These are phyloP conservation scores for Lepidurus apus DNA, from an alignment of 1,140 invertebrate species.

Conservation along the genomic window DNA sequence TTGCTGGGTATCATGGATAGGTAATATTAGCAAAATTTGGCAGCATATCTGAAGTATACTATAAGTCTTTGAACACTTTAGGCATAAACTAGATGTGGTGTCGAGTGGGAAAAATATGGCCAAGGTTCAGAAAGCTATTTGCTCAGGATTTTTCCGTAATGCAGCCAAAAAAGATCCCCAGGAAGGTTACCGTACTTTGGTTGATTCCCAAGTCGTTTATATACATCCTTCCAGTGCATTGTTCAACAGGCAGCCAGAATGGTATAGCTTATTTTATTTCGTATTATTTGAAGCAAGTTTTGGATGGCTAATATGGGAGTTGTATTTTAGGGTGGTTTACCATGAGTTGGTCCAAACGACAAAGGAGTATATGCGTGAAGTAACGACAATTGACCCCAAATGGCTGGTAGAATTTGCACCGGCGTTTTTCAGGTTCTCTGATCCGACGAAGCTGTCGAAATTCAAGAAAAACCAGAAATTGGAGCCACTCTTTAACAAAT, in stretches of 20 bases:
- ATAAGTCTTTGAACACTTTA: slow-evolving; percentile 41
- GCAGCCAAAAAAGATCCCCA: slow-evolving; percentile 99
- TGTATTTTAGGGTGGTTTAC: slow-evolving; percentile 81
- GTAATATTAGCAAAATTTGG: slow-evolving; percentile 44
- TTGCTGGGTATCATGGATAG: slow-evolving; percentile 96
- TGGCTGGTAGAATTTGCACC: slow-evolving; percentile 99
- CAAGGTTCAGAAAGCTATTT: slow-evolving; percentile 95
- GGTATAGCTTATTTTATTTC: slow-evolving; percentile 54
- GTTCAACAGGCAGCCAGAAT: slow-evolving; percentile 97
- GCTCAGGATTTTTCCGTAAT: slow-evolving; percentile 98
- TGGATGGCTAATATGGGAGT: slow-evolving; percentile 34
- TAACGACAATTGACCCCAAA: slow-evolving; percentile 97
- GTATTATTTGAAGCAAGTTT: slow-evolving; percentile 6
- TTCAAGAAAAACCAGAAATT: slow-evolving; percentile 99
- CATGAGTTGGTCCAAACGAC: slow-evolving; percentile 98
- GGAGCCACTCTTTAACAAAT: slow-evolving; percentile 98
- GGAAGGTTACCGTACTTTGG: slow-evolving; percentile 95
- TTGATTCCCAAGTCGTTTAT: slow-evolving; percentile 97
- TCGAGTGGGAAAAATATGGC: slow-evolving; percentile 94
- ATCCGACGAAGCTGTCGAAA: slow-evolving; percentile 96
- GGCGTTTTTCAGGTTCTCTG: slow-evolving; percentile 98
- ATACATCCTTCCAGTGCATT: slow-evolving; percentile 97
- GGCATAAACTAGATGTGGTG: slow-evolving; percentile 95
- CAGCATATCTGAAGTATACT: background rate
- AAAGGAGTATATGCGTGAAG: slow-evolving; percentile 99